Evolutionary conservation across 1,140 invertebrate species (phyloP).

Genomic region (Semibalanus balanoides): DNA sequence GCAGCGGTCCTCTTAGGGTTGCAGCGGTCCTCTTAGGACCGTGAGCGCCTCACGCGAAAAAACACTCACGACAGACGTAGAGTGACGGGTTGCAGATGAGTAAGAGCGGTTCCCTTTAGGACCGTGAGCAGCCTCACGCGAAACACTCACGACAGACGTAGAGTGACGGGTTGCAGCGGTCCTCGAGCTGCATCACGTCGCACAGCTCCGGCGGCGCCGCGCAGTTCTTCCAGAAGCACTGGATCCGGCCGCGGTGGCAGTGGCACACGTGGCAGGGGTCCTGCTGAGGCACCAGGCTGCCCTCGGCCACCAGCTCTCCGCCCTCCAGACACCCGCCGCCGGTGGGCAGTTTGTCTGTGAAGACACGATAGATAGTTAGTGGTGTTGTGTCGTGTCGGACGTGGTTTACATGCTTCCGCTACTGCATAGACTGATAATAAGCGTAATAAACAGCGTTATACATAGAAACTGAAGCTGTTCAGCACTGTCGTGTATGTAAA

Average conservation of each 20-base stretch:
- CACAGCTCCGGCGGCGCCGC: constrained; percentile 17
- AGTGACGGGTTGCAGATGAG: constrained; percentile 21
- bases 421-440: no score
- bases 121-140: no score
- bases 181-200: constrained; percentile 18
- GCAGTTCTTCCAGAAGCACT: constrained; percentile 21
- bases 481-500: no score
- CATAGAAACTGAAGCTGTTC: no score
- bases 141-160: constrained; percentile 21
- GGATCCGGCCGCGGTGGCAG: neutral
- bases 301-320: constrained; percentile 17
- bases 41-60: no score
- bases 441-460: no score
- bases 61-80: constrained; percentile 21
- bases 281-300: constrained; percentile 35
- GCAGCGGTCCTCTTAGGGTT: constrained; percentile 19
- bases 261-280: constrained; percentile 22
- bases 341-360: neutral
- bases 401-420: no score
- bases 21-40: no score
- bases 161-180: constrained; percentile 19
- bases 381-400: no score
- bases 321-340: neutral
- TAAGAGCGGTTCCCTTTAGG: no score
- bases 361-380: neutral